These are phyloP conservation scores for Caenorhabditis macrosperma DNA, from an alignment of 2,888 invertebrate species.

Conservation along the genomic window DNA sequence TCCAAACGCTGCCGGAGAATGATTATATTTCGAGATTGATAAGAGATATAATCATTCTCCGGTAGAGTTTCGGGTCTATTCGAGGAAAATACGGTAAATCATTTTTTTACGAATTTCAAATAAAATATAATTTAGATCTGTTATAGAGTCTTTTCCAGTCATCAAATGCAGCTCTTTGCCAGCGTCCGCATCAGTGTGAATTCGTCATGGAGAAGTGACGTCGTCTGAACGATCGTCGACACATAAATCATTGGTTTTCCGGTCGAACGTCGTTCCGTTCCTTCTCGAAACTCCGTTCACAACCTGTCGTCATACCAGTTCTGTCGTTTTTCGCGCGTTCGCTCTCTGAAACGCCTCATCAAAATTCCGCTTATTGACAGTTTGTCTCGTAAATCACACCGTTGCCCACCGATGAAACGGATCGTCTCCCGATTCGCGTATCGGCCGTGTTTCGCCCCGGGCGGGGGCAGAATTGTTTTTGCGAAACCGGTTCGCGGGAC, in stretches of 20 bases:
- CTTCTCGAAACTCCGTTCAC: slow-evolving; percentile 16
- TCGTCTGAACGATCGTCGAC: not conserved
- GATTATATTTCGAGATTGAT: too few relatives aligned
- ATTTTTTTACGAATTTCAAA: too few relatives aligned
- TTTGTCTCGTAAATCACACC: slow-evolving; percentile 40
- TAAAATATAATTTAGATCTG: too few relatives aligned
- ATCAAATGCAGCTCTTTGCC: too few relatives aligned
- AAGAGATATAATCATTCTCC: too few relatives aligned
- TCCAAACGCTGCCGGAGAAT: too few relatives aligned
- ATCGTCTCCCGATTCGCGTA: slow-evolving; percentile 7
- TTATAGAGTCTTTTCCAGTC: too few relatives aligned
- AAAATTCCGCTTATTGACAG: slow-evolving; percentile 41
- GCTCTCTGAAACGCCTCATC: slow-evolving; percentile 45
- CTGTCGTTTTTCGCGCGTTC: slow-evolving; percentile 22
- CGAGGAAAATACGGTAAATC: too few relatives aligned
- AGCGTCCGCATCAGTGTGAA: too few relatives aligned
- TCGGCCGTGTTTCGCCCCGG: slow-evolving; percentile 14
- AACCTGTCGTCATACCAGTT: slow-evolving; percentile 13
- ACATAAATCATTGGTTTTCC: slow-evolving; percentile 23
- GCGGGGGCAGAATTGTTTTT: slow-evolving; percentile 39
- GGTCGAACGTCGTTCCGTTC: slow-evolving; percentile 11
- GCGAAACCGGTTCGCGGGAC: slow-evolving; percentile 43
- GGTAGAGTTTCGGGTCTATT: too few relatives aligned
- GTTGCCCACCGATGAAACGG: slow-evolving; percentile 7
- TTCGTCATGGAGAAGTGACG: too few relatives aligned